Conservation (phyloP, 30 jellyfish, hydroid and myxozoan species). For the Hydractinia symbiolongicarpus region DNA sequence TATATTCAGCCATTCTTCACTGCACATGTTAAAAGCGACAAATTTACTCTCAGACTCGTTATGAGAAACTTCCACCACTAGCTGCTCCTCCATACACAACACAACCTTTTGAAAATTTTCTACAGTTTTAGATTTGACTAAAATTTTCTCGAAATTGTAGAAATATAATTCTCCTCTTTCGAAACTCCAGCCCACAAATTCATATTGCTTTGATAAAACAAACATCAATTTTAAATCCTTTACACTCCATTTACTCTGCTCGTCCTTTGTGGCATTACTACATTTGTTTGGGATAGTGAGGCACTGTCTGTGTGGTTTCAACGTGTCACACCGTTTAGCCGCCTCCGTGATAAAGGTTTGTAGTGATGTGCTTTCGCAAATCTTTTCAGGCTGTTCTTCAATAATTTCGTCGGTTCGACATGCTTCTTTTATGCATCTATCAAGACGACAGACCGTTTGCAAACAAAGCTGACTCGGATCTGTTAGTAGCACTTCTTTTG, state of each 20-base stretch:
- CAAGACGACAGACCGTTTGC: conserved; percentile 49
- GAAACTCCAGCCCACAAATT: conserved; percentile 6
- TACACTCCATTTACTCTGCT: conserved; percentile 1
- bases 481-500: conserved; percentile 40
- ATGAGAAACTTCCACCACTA: not conserved
- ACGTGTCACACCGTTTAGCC: not conserved
- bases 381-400: not conserved
- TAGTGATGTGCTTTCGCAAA: not conserved
- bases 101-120: not conserved
- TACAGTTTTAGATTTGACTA: not conserved
- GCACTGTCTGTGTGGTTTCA: conserved; percentile 11
- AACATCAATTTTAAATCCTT: conserved; percentile 8
- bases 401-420: not conserved
- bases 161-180: not conserved
- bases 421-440: not conserved
- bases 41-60: not conserved
- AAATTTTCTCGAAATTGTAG: not conserved
- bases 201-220: not conserved
- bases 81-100: not conserved
- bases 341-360: not conserved
- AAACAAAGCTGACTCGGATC: conserved; percentile 63
- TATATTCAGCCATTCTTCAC: not conserved
- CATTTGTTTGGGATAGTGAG: not conserved
- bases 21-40: not conserved
- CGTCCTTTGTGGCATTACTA: not conserved